These are phyloP conservation scores for Halyomorpha halys DNA, from an alignment of 1,140 invertebrate genomes.

Conservation along the genomic window DNA sequence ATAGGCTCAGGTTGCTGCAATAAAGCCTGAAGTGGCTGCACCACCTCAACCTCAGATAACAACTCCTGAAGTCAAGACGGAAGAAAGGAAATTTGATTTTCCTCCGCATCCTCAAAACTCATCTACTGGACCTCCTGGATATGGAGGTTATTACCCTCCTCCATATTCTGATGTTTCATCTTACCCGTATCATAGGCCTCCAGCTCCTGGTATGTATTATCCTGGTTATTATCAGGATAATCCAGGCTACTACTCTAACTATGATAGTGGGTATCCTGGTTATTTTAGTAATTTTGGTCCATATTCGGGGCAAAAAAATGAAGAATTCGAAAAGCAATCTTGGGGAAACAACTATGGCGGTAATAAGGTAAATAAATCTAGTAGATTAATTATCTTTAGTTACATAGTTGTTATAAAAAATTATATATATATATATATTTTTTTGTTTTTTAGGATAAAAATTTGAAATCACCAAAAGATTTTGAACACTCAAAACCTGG, in stretches of 20 bases:
- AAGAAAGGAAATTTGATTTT: slow-evolving; percentile 10
- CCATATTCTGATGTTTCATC: neutral
- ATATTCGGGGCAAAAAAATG: neutral
- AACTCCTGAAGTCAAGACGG: neutral
- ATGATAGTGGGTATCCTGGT: neutral
- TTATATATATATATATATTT: neutral
- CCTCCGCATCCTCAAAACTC: neutral
- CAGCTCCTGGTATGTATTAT: slow-evolving; percentile 6
- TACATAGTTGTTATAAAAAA: too few species aligned
- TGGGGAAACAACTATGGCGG: too few species aligned
- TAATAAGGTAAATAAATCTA: too few species aligned
- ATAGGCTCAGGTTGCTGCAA: neutral
- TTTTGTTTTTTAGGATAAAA: slow-evolving; percentile 6
- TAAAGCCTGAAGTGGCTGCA: slow-evolving; percentile 4
- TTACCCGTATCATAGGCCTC: neutral
- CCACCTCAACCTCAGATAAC: neutral
- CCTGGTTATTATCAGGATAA: slow-evolving; percentile 4
- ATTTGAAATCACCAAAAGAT: slow-evolving; percentile 10
- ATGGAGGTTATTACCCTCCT: neutral
- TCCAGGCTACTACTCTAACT: neutral
- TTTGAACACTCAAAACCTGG: neutral
- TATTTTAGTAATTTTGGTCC: slow-evolving; percentile 1
- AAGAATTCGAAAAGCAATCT: slow-evolving; percentile 2
- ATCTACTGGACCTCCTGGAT: neutral
- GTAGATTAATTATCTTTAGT: too few species aligned